These are phyloP conservation scores for Rhombomys opimus DNA, from an alignment of 2,113 vertebrate species.

Conservation along the genomic window DNA sequence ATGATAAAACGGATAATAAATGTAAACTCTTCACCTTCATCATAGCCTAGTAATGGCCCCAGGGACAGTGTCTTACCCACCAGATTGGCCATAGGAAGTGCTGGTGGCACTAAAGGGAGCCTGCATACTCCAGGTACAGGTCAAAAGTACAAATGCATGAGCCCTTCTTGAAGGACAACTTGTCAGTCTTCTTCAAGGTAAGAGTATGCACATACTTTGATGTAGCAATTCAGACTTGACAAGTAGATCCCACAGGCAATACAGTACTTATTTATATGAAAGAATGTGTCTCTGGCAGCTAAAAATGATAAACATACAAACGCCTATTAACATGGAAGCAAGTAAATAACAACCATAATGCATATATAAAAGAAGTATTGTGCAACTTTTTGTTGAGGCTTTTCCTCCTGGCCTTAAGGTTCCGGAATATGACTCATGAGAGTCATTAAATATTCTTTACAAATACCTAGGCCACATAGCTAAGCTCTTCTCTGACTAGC, in stretches of 20 bases:
- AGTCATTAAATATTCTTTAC: no score
- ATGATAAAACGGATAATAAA: conserved; percentile 38
- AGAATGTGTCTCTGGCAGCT: neutral
- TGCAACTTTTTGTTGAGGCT: neutral
- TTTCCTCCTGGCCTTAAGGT: no score
- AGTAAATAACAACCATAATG: neutral
- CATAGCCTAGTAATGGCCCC: neutral
- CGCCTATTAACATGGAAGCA: neutral
- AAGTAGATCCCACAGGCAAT: neutral
- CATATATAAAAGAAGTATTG: neutral
- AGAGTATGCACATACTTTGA: neutral
- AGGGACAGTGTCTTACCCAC: neutral
- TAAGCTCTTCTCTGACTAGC: no score
- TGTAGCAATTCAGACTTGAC: neutral
- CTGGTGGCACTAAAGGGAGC: neutral
- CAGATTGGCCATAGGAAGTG: neutral
- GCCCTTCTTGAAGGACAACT: neutral
- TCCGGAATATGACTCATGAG: no score
- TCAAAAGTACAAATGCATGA: neutral
- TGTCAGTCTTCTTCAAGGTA: neutral
- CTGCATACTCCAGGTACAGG: neutral
- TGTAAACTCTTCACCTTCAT: neutral
- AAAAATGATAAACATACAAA: neutral
- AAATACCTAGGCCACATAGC: no score
- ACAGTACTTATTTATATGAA: neutral